Percentiles rank a stretch among this genome's conserved stretches.
phyloP scores from a whole-genome alignment of 2,888 invertebrate genomes.

The Drosophila gaucha region DNA sequence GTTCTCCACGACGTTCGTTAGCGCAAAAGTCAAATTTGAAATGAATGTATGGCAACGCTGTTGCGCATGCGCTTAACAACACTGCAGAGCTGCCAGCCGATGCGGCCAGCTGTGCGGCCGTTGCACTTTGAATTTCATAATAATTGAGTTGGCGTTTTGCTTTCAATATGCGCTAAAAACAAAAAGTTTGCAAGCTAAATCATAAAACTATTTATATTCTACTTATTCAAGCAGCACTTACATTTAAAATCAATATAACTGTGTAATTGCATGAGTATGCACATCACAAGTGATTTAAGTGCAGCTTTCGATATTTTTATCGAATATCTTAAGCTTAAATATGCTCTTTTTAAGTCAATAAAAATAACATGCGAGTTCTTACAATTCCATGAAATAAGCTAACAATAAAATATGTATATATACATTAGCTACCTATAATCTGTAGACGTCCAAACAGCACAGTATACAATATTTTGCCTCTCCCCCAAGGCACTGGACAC shows the following conservation, averaged over 20 bases:
- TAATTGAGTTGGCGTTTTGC: accelerated
- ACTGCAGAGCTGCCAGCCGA: constrained; percentile 38
- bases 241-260: not conserved
- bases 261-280: not conserved
- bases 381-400: not conserved
- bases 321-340: not conserved
- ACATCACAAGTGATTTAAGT: not conserved
- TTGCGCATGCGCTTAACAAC: constrained; percentile 36
- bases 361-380: not conserved
- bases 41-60: constrained; percentile 53
- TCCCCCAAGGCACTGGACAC: not conserved
- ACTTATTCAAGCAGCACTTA: not conserved
- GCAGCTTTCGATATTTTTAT: not conserved
- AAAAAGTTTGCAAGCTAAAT: not conserved
- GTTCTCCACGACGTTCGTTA: constrained; percentile 62
- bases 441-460: not conserved
- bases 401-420: not conserved
- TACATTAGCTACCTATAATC: not conserved
- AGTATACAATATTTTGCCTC: too few relatives aligned
- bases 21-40: constrained; percentile 72
- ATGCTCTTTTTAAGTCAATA: too few relatives aligned
- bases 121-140: constrained; percentile 34
- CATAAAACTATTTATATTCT: not conserved
- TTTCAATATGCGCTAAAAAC: not conserved
- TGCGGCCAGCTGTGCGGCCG: constrained; percentile 9